These are phyloP conservation scores for Erebia aethiops DNA, from an alignment of 2,888 invertebrate genomes.

Conservation along the genomic window DNA sequence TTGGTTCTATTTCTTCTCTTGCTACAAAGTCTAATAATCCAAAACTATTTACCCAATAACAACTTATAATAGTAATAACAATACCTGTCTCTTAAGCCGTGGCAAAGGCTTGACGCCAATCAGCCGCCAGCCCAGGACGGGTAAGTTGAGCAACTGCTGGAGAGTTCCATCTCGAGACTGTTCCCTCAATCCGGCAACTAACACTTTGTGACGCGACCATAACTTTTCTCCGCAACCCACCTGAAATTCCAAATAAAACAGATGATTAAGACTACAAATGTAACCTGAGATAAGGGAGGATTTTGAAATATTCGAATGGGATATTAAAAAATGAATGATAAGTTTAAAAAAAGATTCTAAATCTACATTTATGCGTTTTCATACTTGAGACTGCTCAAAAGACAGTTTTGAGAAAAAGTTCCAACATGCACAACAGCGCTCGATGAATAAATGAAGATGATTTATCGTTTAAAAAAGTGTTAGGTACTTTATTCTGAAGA, in stretches of 20 bases:
- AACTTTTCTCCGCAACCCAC: slow-evolving; percentile 89
- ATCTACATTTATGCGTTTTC: too few species aligned
- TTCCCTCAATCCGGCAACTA: slow-evolving; percentile 86
- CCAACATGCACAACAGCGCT: background rate
- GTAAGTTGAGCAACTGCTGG: slow-evolving; percentile 85
- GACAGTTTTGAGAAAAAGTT: too few species aligned
- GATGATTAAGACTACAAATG: too few species aligned
- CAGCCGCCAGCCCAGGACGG: slow-evolving; percentile 89
- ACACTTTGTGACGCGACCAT: slow-evolving; percentile 85
- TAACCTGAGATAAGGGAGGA: too few species aligned
- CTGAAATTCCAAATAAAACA: slow-evolving; percentile 57
- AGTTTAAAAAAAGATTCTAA: too few species aligned
- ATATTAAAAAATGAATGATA: too few species aligned
- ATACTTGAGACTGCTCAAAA: too few species aligned
- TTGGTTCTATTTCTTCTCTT: too few species aligned
- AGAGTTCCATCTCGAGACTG: slow-evolving; percentile 89
- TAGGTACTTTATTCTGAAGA: background rate
- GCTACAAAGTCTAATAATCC: too few species aligned
- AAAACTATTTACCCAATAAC: too few species aligned
- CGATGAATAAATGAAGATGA: background rate
- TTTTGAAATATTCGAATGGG: too few species aligned
- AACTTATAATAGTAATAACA: too few species aligned
- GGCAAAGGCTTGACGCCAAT: slow-evolving; percentile 60
- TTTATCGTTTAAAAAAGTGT: background rate
- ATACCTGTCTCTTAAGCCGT: slow-evolving; percentile 70